phyloP scores from a whole-genome alignment of 2,888 invertebrate species.

The Brachypalpus laphriformis region DNA sequence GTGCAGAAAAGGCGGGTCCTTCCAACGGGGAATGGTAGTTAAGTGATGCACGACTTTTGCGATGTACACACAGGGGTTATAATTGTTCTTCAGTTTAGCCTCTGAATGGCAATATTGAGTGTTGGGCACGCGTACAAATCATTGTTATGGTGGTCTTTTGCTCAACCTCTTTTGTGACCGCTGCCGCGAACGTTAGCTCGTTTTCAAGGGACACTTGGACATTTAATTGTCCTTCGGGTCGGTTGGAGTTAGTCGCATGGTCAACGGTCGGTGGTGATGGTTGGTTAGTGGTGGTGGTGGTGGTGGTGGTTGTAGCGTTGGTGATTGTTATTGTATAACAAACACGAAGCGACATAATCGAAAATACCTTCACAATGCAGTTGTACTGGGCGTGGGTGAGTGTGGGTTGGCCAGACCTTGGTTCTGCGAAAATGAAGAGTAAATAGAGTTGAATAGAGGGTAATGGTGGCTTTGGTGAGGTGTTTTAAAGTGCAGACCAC shows the following conservation, averaged over 20 bases:
- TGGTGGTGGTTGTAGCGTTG: conserved; percentile 8
- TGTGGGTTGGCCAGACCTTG: conserved; percentile 64
- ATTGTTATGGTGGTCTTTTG: conserved; percentile 60
- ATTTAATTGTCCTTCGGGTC: conserved; percentile 66
- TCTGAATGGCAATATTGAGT: conserved; percentile 68
- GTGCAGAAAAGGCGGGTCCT: conserved; percentile 50
- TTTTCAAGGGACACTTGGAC: conserved; percentile 62
- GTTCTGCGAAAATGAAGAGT: conserved; percentile 37
- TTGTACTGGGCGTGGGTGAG: conserved; percentile 40
- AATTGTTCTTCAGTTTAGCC: conserved; percentile 64
- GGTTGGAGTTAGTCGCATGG: conserved; percentile 41
- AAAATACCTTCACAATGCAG: conserved; percentile 67
- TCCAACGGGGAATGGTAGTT: conserved; percentile 44
- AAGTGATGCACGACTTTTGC: conserved; percentile 74
- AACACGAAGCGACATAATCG: conserved; percentile 60
- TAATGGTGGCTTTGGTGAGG: conserved; percentile 75
- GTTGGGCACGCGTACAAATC: conserved; percentile 71
- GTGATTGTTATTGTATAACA: conserved; percentile 61
- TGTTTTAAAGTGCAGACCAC: conserved; percentile 30
- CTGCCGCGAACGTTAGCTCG: conserved; percentile 34
- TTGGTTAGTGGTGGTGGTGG: too few relatives aligned
- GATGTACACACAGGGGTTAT: conserved; percentile 40
- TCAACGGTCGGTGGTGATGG: conserved; percentile 17
- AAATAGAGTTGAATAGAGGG: conserved; percentile 68
- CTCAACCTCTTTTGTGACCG: conserved; percentile 27